A percentile compares a stretch with the other conserved stretches of the same genome.
Evolutionary conservation across 2,113 vertebrate genomes (phyloP).

Genomic region (Marcusenius ussheri): DNA sequence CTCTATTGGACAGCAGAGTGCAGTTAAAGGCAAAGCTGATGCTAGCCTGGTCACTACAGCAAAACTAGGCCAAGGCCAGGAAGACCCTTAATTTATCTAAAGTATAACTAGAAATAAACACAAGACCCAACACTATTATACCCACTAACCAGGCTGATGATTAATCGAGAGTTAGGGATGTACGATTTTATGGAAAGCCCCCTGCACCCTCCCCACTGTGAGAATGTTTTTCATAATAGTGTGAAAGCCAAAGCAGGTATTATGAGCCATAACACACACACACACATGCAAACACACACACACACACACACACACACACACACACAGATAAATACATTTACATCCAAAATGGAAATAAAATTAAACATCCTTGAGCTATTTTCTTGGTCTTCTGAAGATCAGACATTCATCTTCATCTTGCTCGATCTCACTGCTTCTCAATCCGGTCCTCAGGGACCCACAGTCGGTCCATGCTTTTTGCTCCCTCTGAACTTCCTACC

Average conservation of each 20-base stretch:
- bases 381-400: neutral
- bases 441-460: neutral
- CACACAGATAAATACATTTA: neutral
- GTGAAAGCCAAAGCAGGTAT: neutral
- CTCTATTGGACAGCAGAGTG: neutral
- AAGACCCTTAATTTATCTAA: neutral
- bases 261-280: neutral
- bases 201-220: neutral
- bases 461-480: no score
- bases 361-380: neutral
- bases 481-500: no score
- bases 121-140: neutral
- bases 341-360: neutral
- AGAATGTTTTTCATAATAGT: neutral
- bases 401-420: neutral
- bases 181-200: neutral
- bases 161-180: neutral
- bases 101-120: neutral
- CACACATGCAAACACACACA: neutral
- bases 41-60: neutral
- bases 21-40: neutral
- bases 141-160: neutral
- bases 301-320: neutral
- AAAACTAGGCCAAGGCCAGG: neutral
- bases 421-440: neutral